Evolutionary conservation across 1,140 invertebrate species (phyloP).

Genomic region (Laodelphax striatellus): DNA sequence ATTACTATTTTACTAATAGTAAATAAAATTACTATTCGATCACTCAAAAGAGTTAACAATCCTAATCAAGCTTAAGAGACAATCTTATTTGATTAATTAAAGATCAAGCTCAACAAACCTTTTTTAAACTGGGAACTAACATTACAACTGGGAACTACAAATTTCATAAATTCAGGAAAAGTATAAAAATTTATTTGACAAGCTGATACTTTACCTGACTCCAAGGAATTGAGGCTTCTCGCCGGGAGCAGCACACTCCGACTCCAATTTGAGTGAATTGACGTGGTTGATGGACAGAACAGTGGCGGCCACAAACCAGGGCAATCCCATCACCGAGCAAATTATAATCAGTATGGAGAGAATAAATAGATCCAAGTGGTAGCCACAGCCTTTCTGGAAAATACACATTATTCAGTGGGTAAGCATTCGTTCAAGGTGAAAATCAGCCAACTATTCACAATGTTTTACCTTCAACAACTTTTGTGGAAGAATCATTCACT

Average conservation of each 20-base stretch:
- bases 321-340: conserved; percentile 87
- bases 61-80: too few relatives aligned
- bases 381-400: conserved; percentile 85
- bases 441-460: too few relatives aligned
- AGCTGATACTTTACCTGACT: conserved; percentile 43
- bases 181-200: not conserved
- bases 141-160: too few relatives aligned
- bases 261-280: conserved; percentile 91
- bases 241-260: conserved; percentile 92
- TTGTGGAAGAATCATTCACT: too few relatives aligned
- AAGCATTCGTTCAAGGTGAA: not conserved
- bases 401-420: conserved; percentile 7
- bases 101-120: too few relatives aligned
- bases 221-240: conserved; percentile 97
- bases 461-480: too few relatives aligned
- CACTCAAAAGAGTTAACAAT: too few relatives aligned
- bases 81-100: too few relatives aligned
- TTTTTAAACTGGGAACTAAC: too few relatives aligned
- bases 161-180: too few relatives aligned
- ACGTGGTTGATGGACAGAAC: conserved; percentile 98
- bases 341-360: conserved; percentile 80
- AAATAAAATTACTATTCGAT: too few relatives aligned
- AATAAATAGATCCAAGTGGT: conserved; percentile 92
- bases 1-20: too few relatives aligned
- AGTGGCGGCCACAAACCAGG: conserved; percentile 93